Base-by-base conservation (phyloP, 2,888 invertebrate genomes). In the Micoletzkya japonica region DNA sequence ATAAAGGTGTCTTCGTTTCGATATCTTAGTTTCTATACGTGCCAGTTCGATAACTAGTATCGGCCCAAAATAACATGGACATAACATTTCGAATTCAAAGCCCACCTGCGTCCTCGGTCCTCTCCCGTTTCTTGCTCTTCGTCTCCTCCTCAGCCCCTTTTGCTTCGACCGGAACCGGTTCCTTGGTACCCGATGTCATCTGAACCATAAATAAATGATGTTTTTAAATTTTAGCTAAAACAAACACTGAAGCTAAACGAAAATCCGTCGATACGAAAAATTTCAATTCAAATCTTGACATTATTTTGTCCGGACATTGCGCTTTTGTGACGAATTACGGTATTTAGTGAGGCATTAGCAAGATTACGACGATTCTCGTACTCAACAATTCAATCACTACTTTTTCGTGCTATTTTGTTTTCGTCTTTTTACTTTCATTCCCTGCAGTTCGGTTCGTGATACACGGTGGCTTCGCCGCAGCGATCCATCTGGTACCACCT, bases 401-500 rank as follows among this genome's bases (percentile, higher is more conserved):
- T n/a, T 4, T 26, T 14, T 26, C 26, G 3, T 26, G 54, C 26
- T 54, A 26, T 54, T 36, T 20, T 58, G 58, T 34, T 58, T 34
- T 34, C 20, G 3, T 6, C 6, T 32, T 17, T 58, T 32, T 4
- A 20, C 26, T 6, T 6, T 34, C 24, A 6, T 34, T 20, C 20
- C 26, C n/a, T 58, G 6, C 4, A 30, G 2, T 14, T 60, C 60
- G 30, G 49, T 24, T 61, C 20, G 64, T 64, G 64, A 20, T 44
- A 20, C 67, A 67, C 56, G 14, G 67, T 67, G 67, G 67, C 67
- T 56, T 17, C 52, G 37, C 57, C 57, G 57, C 67, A 57, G 57
- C 67, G 67, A 37, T 34, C 67, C 10, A 32, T 67, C 57, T 77
- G 74, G 75, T 72, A 74, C 54, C 70, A 74, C 49, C 73, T 77